Base-by-base conservation (phyloP, 2,113 vertebrate genomes). In the Hylia prasina region DNA sequence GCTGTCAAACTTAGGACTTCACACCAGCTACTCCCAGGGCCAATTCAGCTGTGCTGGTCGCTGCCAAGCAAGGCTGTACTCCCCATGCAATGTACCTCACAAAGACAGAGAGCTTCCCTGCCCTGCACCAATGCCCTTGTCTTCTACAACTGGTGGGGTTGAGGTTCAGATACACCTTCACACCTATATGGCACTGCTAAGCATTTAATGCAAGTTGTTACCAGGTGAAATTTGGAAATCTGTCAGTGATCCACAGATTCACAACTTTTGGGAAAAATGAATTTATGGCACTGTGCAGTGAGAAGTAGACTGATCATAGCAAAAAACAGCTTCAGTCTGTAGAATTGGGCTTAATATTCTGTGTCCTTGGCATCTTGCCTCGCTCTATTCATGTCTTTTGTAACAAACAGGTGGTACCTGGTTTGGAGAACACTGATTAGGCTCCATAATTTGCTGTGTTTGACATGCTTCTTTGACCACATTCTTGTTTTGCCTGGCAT, bases 1-100 rank as follows among this genome's bases (percentile, higher is more conserved):
- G 40, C 19, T 22, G 12, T 8, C 42, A n/a, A 17, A 24, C 12
- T 8, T 0, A 2, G 9, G 11, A 10, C 18, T 39, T 45, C 33
- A 50, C 6, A 54, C 7, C 28, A 70, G 13, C 16, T 87, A 9
- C 9, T 45, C 9, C 6, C 33, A 27, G 21, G 24, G 3, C 19
- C 66, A 1, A 13, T 24, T 15, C 2, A 5, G 7, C 17, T n/a
- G 17, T 31, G 22, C 17, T 7, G 2, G 18, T 4, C 3, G 25
- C 40, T 31, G 33, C 21, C 42, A 45, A 23, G 16, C 15, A 71
- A 33, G 28, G 11, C 15, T 70, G 24, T 48, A 11, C 7, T 83
- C 12, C 27, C 40, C 1, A 1, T 30, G 12, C 3, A 50, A 48
- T 0, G 1, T 8, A 23, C 13, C 7, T 33, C 24, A 8, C 11